Base-by-base conservation (phyloP, 2,888 invertebrate genomes). In the Nysson spinosus region DNA sequence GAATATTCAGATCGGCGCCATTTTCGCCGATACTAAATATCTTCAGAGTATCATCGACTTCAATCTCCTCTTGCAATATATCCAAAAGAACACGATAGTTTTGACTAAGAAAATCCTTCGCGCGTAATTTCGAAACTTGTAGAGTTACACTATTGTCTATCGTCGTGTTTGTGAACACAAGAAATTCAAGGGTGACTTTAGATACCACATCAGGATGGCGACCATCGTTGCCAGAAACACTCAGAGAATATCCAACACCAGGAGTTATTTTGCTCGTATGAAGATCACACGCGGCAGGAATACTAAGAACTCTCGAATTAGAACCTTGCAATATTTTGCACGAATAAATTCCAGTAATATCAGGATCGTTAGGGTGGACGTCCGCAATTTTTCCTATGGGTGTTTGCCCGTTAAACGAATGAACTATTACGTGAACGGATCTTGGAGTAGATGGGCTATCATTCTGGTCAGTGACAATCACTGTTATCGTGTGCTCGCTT, bases 361-460 rank as follows among this genome's bases (percentile, higher is more conserved):
- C 98, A 0, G 93, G 92, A 88, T 98, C 98, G 81, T 95, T 94
- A 0, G 98, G 98, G 87, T 94, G 95, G 0, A 98, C 94, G 86
- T 96, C 92, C 4, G 96, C 98, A 68, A 98, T 93, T 87, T 93
- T 94, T n/a, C 94, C 94, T 16, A 91, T 84, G 0, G 95, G 94
- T 78, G 93, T 91, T 64, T 91, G 90, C 51, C 92, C 93, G 79
- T 95, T 94, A 79, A 94, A 93, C 0, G 94, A 90, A 81, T 94
- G 92, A 1, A 96, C 92, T 44, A 94, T 88, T 14, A 96, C 91
- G 79, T 95, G 94, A 0, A 95, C 94, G 6, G 94, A 93, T 79
- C 97, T 90, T 14, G 96, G 90, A 1, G 92, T 91, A 0, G 96
- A 97, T 11, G 97, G 96, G 83, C 94, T 95, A 80, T 98, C 97